phyloP scores from a whole-genome alignment of 2,888 invertebrate species.

The Harmothoe impar region DNA sequence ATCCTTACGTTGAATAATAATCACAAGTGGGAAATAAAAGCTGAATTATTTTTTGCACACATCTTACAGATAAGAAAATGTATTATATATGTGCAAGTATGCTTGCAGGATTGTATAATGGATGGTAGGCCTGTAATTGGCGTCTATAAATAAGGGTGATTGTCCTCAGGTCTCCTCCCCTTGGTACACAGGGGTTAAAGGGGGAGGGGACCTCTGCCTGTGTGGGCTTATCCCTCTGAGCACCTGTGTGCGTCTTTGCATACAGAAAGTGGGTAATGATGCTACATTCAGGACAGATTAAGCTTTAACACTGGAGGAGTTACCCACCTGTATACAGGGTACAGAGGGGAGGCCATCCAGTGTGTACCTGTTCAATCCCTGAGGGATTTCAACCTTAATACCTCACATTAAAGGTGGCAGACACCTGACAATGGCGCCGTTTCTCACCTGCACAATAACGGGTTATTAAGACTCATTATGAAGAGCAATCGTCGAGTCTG shows the following conservation, averaged over 20 bases:
- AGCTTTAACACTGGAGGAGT: background rate
- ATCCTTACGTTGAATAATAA: no score
- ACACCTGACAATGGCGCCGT: constrained; percentile 30
- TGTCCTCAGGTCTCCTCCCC: no score
- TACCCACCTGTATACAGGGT: background rate
- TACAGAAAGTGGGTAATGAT: background rate
- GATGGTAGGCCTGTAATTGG: no score
- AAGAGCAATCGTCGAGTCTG: constrained; percentile 21
- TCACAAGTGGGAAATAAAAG: no score
- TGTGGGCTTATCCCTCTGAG: background rate
- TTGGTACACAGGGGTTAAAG: no score
- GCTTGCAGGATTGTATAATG: no score
- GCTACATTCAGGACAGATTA: constrained; percentile 43
- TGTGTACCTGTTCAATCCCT: background rate
- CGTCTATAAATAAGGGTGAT: no score
- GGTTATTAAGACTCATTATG: constrained; percentile 35
- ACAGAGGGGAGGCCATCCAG: background rate
- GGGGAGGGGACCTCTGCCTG: background rate
- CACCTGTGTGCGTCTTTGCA: constrained; percentile 6
- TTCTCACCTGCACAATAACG: constrained; percentile 35
- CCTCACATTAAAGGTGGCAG: constrained; percentile 38
- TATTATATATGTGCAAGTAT: no score
- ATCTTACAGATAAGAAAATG: no score
- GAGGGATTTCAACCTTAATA: constrained; percentile 12
- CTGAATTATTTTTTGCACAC: no score